Conservation (phyloP, 2,888 invertebrate genomes). For the Vanessa cardui region DNA sequence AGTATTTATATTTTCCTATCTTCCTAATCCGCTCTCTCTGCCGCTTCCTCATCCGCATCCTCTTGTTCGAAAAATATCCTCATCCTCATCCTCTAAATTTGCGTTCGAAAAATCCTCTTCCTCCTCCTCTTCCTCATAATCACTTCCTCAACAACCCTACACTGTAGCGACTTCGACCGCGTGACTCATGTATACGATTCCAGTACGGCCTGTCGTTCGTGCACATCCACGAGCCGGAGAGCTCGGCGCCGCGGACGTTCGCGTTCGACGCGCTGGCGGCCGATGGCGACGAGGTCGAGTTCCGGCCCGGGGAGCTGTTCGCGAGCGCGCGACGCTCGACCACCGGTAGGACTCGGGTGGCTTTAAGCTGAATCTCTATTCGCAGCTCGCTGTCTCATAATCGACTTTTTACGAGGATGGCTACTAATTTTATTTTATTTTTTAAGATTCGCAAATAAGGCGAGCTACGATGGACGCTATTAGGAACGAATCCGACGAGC, state of each 20-base stretch:
- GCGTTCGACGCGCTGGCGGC: slow-evolving; percentile 48
- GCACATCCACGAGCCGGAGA: slow-evolving; percentile 82
- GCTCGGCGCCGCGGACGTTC: slow-evolving; percentile 33
- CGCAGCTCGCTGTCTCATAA: too few relatives aligned
- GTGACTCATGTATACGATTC: neutral
- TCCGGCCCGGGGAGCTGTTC: slow-evolving; percentile 85
- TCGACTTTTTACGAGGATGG: neutral
- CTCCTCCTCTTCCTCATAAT: too few relatives aligned
- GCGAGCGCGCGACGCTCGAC: slow-evolving; percentile 48
- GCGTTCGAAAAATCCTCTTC: too few relatives aligned
- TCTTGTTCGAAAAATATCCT: too few relatives aligned
- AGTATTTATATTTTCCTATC: too few relatives aligned
- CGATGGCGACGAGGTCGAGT: slow-evolving; percentile 82
- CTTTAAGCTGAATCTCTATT: too few relatives aligned
- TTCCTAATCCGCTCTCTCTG: too few relatives aligned
- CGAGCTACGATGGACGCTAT: slow-evolving; percentile 68
- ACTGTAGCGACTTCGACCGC: too few relatives aligned
- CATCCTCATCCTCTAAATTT: too few relatives aligned
- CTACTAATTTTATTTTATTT: neutral
- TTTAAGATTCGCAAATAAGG: slow-evolving; percentile 70
- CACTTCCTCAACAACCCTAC: too few relatives aligned
- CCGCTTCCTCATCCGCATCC: too few relatives aligned
- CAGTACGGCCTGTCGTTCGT: slow-evolving; percentile 93
- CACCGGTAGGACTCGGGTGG: neutral
- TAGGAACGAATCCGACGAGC: slow-evolving; percentile 57